Base-by-base conservation (phyloP, 2,888 invertebrate genomes). In the Nomada hirtipes region DNA sequence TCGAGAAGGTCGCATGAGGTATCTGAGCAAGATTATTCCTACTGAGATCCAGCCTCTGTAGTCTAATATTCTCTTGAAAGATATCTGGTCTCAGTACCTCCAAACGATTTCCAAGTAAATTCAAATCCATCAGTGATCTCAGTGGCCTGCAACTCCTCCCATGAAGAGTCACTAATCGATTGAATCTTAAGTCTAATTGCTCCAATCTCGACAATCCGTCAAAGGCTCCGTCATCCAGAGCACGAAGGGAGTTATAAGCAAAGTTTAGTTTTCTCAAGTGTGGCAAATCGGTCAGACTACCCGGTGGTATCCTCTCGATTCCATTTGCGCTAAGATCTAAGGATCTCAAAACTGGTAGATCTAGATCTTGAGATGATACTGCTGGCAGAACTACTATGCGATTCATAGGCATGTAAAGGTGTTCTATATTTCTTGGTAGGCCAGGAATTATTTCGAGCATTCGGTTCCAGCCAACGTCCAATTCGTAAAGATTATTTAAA, bases 361-460 rank as follows among this genome's bases (percentile, higher is more conserved):
- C 96, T 72, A 97, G 94, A 90, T 96, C 96, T 67, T 96, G 96
- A 0, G 96, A 96, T 0, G 96, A 95, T 1, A 89, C 52, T 23
- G 95, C 94, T 9, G 97, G 97, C 60, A 98, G 93, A 59, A 94
- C 94, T 7, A 95, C 94, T 72, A 98, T 97, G 88, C 96, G 95
- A 93, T 98, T 98, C 90, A 95, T 95, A 68, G 96, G 94, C 90
- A 97, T 93, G 91, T 96, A 96, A 36, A 98, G 94, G 84, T 97
- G 96, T 92, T 98, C 98, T 69, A 98, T 94, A 59, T 96, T 97
- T 87, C 96, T 95, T 0, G 98, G 97, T 70, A 98, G 94, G 0
- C 97, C 97, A 1, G 97, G 96, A n/a, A 97, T 95, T 84, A 98
- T 95, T 89, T 97, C 96, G n/a, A 96, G 94, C 80, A 98, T 92